These are phyloP conservation scores for Eudasyphora cyanicolor DNA, from an alignment of 2,888 invertebrate species.

Conservation along the genomic window DNA sequence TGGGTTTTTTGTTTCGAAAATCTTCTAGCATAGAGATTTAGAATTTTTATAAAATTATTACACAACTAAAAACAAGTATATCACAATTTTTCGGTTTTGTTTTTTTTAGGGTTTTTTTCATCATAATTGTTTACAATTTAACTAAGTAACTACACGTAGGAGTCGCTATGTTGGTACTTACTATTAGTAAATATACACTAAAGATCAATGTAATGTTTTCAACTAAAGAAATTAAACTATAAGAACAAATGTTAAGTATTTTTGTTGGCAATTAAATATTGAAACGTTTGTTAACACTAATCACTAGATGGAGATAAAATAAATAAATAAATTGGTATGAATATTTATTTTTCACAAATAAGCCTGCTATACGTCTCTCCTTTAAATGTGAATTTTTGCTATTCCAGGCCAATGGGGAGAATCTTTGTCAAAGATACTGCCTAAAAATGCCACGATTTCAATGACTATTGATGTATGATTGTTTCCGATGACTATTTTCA, in stretches of 20 bases:
- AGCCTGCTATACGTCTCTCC: no score
- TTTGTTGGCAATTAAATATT: neutral
- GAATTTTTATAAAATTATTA: constrained; percentile 46
- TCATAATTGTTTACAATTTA: constrained; percentile 28
- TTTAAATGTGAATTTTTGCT: no score
- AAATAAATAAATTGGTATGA: no score
- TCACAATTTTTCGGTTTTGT: constrained; percentile 57
- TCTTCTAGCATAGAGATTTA: constrained; percentile 37
- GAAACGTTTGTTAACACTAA: neutral
- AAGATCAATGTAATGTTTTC: neutral
- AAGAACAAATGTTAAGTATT: neutral
- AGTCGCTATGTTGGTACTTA: no score
- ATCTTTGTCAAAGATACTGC: no score
- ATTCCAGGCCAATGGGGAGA: no score
- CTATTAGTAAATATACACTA: neutral
- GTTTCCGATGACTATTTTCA: no score
- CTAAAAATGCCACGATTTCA: no score
- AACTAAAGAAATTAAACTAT: neutral
- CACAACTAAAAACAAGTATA: constrained; percentile 63
- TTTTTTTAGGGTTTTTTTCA: constrained; percentile 3
- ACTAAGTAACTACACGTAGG: constrained; percentile 38
- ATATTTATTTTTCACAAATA: no score
- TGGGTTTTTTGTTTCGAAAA: constrained; percentile 7
- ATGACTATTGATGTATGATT: no score
- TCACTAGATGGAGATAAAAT: no score